These are phyloP conservation scores for Sterna hirundo DNA, from an alignment of 2,113 vertebrate species.

Conservation along the genomic window DNA sequence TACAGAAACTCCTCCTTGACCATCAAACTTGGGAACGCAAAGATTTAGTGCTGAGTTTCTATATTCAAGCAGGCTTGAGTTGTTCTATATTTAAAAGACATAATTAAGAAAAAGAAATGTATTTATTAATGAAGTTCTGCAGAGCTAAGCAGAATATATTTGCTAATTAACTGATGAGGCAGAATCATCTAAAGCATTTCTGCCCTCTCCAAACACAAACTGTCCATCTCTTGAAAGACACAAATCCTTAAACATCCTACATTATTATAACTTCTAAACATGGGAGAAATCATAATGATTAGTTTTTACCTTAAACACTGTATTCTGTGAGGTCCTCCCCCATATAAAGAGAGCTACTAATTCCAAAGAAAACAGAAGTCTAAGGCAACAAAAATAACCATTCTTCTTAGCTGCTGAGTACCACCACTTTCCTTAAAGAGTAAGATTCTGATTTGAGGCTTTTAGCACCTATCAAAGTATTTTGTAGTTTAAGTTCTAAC, in stretches of 20 bases:
- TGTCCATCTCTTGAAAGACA: neutral
- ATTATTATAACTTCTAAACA: neutral
- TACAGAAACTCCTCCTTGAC: neutral
- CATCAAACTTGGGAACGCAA: neutral
- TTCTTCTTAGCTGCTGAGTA: neutral
- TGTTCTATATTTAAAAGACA: neutral
- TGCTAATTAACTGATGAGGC: neutral
- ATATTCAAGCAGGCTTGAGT: neutral
- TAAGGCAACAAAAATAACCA: neutral
- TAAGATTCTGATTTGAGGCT: conserved; percentile 1
- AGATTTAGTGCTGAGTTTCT: neutral
- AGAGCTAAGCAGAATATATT: neutral
- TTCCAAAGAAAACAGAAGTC: neutral
- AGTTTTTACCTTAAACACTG: neutral
- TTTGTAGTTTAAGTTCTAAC: neutral
- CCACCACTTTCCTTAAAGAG: neutral
- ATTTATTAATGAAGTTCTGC: neutral
- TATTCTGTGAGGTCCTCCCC: neutral
- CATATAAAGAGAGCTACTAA: neutral
- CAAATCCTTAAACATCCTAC: neutral
- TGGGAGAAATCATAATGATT: neutral
- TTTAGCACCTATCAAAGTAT: conserved; percentile 40
- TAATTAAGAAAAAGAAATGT: neutral
- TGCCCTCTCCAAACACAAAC: neutral
- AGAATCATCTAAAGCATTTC: neutral